Evolutionary conservation across 2,797 vertebrate genomes (phyloP).

Genomic region (Phataginus tricuspis): DNA sequence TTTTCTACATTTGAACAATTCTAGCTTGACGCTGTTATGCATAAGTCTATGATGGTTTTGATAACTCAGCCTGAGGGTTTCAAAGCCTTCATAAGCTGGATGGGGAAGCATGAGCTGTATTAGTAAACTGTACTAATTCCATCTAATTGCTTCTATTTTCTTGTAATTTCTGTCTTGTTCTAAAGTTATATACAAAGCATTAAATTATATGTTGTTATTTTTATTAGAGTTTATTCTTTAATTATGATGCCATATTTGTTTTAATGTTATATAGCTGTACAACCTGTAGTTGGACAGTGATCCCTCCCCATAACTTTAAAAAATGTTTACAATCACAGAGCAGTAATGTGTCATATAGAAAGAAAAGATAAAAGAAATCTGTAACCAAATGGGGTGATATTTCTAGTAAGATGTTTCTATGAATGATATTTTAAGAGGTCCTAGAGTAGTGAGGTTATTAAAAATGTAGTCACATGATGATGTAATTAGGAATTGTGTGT

Average conservation of each 20-base stretch:
- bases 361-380: neutral
- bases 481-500: neutral
- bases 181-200: neutral
- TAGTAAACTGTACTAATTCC: neutral
- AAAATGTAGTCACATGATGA: neutral
- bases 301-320: neutral
- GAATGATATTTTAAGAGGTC: neutral
- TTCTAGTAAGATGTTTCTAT: neutral
- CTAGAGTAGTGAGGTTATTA: neutral
- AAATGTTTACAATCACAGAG: neutral
- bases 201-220: neutral
- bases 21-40: accelerated
- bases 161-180: neutral
- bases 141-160: neutral
- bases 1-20: neutral
- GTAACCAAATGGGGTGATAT: neutral
- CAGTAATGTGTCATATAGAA: neutral
- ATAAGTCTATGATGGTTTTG: neutral
- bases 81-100: neutral
- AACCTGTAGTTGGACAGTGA: neutral
- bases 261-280: neutral
- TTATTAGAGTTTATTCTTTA: neutral
- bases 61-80: neutral
- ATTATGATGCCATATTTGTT: neutral
- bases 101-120: neutral